Evolutionary conservation across 1,140 invertebrate genomes (phyloP).

Genomic region (Drosophila lowei): DNA sequence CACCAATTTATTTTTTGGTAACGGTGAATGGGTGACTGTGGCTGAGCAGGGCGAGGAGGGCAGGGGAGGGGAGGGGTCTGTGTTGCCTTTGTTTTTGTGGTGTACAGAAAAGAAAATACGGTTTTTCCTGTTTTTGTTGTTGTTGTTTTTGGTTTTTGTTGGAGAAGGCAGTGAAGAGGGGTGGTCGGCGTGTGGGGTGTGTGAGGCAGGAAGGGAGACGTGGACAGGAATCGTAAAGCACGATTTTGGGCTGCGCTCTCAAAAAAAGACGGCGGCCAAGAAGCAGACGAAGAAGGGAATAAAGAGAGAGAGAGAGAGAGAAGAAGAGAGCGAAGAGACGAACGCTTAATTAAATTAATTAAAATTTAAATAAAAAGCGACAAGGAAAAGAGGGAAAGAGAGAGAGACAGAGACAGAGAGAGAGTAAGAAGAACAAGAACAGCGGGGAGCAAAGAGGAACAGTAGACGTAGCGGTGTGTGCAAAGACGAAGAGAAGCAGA

Average conservation of each 20-base stretch:
- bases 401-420: not conserved
- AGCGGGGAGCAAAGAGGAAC: not conserved
- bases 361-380: constrained; percentile 50
- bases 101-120: constrained; percentile 55
- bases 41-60: not conserved
- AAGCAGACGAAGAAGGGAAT: not conserved
- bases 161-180: too few relatives aligned
- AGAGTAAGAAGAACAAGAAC: not conserved
- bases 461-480: constrained; percentile 23
- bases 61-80: too few relatives aligned
- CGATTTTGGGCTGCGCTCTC: constrained; percentile 28
- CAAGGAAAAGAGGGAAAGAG: not conserved
- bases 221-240: constrained; percentile 37
- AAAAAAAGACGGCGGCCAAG: not conserved
- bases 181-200: not conserved
- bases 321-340: constrained; percentile 12
- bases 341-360: constrained; percentile 56
- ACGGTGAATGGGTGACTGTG: too few relatives aligned
- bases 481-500: too few relatives aligned
- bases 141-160: constrained; percentile 6
- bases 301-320: not conserved
- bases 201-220: constrained; percentile 16
- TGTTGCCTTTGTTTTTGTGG: constrained; percentile 54
- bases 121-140: constrained; percentile 10
- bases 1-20: too few relatives aligned